Conservation (phyloP, 2,797 vertebrate genomes). For the Thunnus albacares region DNA sequence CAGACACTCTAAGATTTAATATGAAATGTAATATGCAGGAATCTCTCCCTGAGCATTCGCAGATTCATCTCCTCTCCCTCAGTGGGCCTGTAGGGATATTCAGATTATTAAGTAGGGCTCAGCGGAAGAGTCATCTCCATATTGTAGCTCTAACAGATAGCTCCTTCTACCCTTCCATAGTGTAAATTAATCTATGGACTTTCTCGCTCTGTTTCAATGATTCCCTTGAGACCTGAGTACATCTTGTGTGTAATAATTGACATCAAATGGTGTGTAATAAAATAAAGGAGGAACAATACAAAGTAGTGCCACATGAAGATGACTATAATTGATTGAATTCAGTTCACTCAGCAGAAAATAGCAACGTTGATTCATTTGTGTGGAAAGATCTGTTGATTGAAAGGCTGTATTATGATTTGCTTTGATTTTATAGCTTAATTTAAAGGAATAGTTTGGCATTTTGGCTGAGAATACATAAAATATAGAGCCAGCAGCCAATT, state of each 20-base stretch:
- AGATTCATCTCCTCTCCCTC: constrained; percentile 87
- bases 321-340: constrained; percentile 74
- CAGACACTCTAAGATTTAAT: constrained; percentile 85
- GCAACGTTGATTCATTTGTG: constrained; percentile 32
- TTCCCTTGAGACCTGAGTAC: constrained; percentile 77
- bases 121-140: constrained; percentile 86
- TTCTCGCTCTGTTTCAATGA: constrained; percentile 77
- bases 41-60: constrained; percentile 82
- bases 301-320: constrained; percentile 61
- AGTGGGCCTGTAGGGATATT: constrained; percentile 89
- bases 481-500: not conserved
- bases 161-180: constrained; percentile 76
- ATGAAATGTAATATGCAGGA: constrained; percentile 87
- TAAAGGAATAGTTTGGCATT: constrained; percentile 7
- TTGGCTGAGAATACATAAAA: not conserved
- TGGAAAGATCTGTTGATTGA: constrained; percentile 11
- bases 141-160: constrained; percentile 85
- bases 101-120: constrained; percentile 90
- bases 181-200: constrained; percentile 86
- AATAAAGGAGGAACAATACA: constrained; percentile 63
- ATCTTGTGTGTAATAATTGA: constrained; percentile 83
- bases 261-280: constrained; percentile 72
- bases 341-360: constrained; percentile 52
- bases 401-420: constrained; percentile 8
- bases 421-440: constrained; percentile 29